Percentiles rank a stretch among this genome's conserved stretches.
Evolutionary conservation across 2,797 vertebrate species (phyloP).

Genomic region (Taenioides sp.): DNA sequence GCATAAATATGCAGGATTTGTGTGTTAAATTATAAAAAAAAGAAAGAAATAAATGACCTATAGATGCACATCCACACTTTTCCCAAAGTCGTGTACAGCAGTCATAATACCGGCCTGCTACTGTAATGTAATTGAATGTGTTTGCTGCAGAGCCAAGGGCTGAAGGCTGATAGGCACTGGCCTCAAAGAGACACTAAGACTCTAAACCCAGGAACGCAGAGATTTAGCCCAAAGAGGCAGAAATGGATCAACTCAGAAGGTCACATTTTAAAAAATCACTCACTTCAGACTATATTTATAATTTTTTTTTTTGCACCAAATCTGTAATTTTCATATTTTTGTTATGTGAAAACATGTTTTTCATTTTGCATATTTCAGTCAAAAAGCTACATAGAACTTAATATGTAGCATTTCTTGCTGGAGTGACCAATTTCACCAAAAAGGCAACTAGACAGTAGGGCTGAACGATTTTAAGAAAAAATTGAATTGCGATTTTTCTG

Average conservation of each 20-base stretch:
- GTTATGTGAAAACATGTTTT: too few species aligned
- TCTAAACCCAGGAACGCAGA: constrained; percentile 56
- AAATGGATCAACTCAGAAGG: constrained; percentile 58
- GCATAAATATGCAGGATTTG: too few species aligned
- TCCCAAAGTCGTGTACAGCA: constrained; percentile 46
- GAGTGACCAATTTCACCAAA: too few species aligned
- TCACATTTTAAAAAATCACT: constrained; percentile 48
- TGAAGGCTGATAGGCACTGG: constrained; percentile 64
- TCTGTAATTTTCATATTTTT: neutral
- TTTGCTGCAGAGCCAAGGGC: constrained; percentile 56
- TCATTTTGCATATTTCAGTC: too few species aligned
- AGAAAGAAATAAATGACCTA: neutral
- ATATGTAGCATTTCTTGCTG: too few species aligned
- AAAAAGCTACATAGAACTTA: too few species aligned
- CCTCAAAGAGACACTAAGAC: constrained; percentile 73
- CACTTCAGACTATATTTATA: constrained; percentile 46
- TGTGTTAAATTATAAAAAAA: too few species aligned
- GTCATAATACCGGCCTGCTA: constrained; percentile 56
- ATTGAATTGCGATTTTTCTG: too few species aligned
- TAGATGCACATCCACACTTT: constrained; percentile 8
- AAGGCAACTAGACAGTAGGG: too few species aligned
- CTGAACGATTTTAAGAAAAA: too few species aligned
- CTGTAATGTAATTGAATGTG: constrained; percentile 66
- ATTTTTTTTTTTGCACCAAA: constrained; percentile 19
- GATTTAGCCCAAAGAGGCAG: constrained; percentile 56